Evolutionary conservation across 2,113 vertebrate genomes (phyloP), one percentile per base, ranked within the genome.

Genomic region (Carassius carassius): DNA sequence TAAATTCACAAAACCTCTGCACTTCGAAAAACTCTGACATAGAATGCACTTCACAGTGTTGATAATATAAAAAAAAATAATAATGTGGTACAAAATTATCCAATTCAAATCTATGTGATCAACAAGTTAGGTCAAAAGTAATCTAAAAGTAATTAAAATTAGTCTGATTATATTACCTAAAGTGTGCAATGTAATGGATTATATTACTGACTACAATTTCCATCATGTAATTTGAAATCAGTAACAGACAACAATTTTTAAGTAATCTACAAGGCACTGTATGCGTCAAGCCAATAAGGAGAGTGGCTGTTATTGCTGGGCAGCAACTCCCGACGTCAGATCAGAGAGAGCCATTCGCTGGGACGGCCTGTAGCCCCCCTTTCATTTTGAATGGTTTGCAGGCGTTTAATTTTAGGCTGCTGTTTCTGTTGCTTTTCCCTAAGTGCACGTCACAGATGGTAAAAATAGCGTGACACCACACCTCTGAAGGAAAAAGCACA

Each of bases 341-440:
- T 88, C 87, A 85, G 80, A 85, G 73, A 86, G 74, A 87, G 85
- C 87, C 84, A 88, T 84, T 89, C 87, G 87, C 79, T 65, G 63
- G 67, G 84, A 73, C 63, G 23, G 32, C 56, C 17, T 75, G 86
- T 88, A 79, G 81, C 41, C 49, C 87, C 82, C 63, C 88, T 17
- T 84, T 87, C 85, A 85, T 80, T 93, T 91, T 89, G 82, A 94
- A 92, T 89, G 90, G 92, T 92, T 94, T 90, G 89, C 56, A 88
- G 86, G 21, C 21, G 16, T 81, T 92, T 94, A 95, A 94, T 88
- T 94, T 94, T 94, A 95, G 94, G 90, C 65, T 91, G 83, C 94
- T 95, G 94, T 95, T 93, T 94, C 94, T 95, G 92, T 91, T 93
- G 93, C 93, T 94, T 90, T 88, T 88, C 89, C 90, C 90, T 56